Conservation (phyloP, 2,113 vertebrate genomes). For the Heterocephalus glaber region DNA sequence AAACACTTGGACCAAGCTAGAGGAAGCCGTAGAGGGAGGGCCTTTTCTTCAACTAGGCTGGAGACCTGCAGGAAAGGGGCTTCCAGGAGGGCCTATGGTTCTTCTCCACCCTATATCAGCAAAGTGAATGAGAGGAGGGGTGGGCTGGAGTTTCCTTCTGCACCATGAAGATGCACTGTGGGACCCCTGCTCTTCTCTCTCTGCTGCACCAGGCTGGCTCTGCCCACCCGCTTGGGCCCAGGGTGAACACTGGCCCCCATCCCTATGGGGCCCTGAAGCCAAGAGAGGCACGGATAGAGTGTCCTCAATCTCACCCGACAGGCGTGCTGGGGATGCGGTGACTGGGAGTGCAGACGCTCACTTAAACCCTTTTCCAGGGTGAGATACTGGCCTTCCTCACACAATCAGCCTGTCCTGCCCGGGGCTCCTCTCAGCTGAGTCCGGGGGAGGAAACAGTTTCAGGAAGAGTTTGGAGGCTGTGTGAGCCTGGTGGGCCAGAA, state of each 20-base stretch:
- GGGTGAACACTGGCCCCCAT: neutral
- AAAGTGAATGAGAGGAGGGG: neutral
- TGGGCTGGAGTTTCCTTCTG: neutral
- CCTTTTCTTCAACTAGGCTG: neutral
- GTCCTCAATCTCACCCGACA: neutral
- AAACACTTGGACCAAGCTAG: neutral
- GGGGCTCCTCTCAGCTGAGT: neutral
- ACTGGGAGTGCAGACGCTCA: neutral
- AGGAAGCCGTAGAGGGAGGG: neutral
- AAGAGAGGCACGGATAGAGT: no score
- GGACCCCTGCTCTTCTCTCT: neutral
- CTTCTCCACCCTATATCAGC: neutral
- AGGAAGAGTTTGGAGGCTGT: neutral
- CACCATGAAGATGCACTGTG: neutral
- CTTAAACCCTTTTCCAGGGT: neutral
- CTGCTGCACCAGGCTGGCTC: fast-evolving
- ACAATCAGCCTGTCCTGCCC: neutral
- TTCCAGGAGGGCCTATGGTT: neutral
- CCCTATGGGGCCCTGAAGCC: neutral
- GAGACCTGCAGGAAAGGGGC: neutral
- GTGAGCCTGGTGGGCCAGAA: neutral
- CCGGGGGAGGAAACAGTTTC: neutral
- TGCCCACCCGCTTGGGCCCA: neutral
- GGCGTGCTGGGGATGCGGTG: neutral
- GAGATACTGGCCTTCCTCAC: neutral